These are phyloP conservation scores for Muscicapa striata DNA, from an alignment of 2,797 vertebrate species.

Conservation along the genomic window DNA sequence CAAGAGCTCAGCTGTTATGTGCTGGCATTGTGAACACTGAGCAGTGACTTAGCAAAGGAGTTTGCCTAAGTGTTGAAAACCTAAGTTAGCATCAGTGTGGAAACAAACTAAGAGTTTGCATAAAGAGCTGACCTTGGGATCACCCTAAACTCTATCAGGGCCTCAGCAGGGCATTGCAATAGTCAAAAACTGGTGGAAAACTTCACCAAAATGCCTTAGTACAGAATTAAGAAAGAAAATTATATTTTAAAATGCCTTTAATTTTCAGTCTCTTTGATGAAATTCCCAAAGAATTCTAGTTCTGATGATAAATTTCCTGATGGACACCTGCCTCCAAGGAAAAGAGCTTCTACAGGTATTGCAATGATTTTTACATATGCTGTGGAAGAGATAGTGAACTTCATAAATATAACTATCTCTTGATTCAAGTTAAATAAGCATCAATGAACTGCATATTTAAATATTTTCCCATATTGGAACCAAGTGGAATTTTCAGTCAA, in stretches of 20 bases:
- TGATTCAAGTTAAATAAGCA: not conserved
- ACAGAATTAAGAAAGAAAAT: not conserved
- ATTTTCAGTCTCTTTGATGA: not conserved
- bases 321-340: not conserved
- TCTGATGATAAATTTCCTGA: not conserved
- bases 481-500: not conserved
- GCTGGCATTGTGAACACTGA: not conserved
- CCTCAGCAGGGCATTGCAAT: not conserved
- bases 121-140: not conserved
- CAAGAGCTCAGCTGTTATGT: not conserved
- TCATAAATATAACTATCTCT: not conserved
- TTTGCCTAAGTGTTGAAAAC: not conserved
- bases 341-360: not conserved
- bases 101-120: not conserved
- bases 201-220: not conserved
- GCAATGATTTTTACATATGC: not conserved
- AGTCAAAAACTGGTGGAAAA: not conserved
- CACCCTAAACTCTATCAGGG: not conserved
- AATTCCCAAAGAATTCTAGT: not conserved
- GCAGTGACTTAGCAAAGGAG: not conserved
- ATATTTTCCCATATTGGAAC: not conserved
- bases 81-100: not conserved
- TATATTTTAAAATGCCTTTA: not conserved
- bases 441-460: not conserved
- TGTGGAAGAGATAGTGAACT: not conserved